These are phyloP conservation scores for Adelosebastes latens DNA, from an alignment of 2,797 vertebrate genomes.

Conservation along the genomic window DNA sequence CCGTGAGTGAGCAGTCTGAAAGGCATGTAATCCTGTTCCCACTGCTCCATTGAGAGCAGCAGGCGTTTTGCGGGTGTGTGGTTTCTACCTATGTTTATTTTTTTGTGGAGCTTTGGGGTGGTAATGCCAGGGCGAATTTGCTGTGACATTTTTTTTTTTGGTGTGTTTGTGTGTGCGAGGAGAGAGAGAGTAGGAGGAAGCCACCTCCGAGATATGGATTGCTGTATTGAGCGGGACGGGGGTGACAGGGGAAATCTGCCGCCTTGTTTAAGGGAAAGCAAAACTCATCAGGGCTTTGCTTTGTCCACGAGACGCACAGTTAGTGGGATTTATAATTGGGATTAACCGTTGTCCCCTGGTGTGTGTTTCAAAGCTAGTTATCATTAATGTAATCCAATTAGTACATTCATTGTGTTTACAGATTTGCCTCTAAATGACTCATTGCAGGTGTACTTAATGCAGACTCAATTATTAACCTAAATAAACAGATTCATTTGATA, in stretches of 20 bases:
- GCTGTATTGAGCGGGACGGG: conserved; percentile 3
- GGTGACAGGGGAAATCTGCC: conserved; percentile 37
- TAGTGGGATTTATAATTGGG: conserved; percentile 72
- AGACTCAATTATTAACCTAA: conserved; percentile 22
- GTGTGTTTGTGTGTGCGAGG: background rate
- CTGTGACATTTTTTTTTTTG: background rate
- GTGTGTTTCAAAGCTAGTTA: conserved; percentile 64
- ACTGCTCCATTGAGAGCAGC: conserved; percentile 44
- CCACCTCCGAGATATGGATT: conserved; percentile 7
- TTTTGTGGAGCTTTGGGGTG: conserved; percentile 29
- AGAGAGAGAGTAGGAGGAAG: background rate
- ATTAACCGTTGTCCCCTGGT: conserved; percentile 66
- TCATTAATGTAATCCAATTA: conserved; percentile 76
- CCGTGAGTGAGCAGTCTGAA: conserved; percentile 59
- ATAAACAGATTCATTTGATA: conserved; percentile 19
- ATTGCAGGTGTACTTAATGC: conserved; percentile 46
- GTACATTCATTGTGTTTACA: conserved; percentile 51
- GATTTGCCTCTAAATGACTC: conserved; percentile 51
- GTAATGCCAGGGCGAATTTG: conserved; percentile 28
- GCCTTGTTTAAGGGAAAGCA: conserved; percentile 23
- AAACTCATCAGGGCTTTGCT: conserved; percentile 54
- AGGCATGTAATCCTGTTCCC: conserved; percentile 70
- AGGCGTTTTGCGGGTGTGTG: conserved; percentile 19
- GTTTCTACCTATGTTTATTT: conserved; percentile 46
- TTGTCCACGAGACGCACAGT: conserved; percentile 53